Evolutionary conservation across 2,888 invertebrate species (phyloP).

Genomic region (Lasiommata megera): DNA sequence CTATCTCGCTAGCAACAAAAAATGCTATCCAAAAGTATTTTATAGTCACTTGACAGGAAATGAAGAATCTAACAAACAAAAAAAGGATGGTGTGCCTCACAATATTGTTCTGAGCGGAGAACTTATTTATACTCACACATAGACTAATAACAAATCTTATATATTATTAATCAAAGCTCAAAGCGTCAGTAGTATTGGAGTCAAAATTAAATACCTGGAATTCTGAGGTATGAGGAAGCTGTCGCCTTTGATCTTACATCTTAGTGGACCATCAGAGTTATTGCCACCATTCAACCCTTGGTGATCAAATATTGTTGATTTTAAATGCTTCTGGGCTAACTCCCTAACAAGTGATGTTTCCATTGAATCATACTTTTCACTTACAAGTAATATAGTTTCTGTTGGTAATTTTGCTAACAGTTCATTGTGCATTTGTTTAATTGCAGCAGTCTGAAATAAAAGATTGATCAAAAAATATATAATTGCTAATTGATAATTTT

Average conservation of each 20-base stretch:
- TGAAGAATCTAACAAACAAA: too few species aligned
- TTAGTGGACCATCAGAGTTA: constrained; percentile 67
- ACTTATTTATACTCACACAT: too few species aligned
- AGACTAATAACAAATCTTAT: too few species aligned
- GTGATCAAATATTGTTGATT: constrained; percentile 52
- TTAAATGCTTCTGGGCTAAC: constrained; percentile 52
- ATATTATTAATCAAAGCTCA: too few species aligned
- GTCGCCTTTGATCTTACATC: constrained; percentile 66
- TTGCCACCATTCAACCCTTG: constrained; percentile 79
- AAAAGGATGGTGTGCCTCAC: too few species aligned
- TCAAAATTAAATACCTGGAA: constrained; percentile 82
- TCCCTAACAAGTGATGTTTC: constrained; percentile 53
- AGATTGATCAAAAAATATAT: background rate
- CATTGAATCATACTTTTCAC: constrained; percentile 45
- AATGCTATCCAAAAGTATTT: too few species aligned
- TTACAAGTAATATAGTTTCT: constrained; percentile 36
- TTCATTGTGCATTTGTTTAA: constrained; percentile 47
- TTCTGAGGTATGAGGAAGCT: constrained; percentile 85
- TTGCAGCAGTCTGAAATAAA: constrained; percentile 42
- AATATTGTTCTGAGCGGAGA: too few species aligned
- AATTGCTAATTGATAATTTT: background rate
- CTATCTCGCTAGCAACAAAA: too few species aligned
- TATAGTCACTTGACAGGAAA: too few species aligned
- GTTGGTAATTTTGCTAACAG: constrained; percentile 42
- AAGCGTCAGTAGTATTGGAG: too few species aligned